Evolutionary conservation across 2,797 vertebrate species (phyloP), one percentile per base, ranked within the genome.

Genomic region (Macropodus opercularis): DNA sequence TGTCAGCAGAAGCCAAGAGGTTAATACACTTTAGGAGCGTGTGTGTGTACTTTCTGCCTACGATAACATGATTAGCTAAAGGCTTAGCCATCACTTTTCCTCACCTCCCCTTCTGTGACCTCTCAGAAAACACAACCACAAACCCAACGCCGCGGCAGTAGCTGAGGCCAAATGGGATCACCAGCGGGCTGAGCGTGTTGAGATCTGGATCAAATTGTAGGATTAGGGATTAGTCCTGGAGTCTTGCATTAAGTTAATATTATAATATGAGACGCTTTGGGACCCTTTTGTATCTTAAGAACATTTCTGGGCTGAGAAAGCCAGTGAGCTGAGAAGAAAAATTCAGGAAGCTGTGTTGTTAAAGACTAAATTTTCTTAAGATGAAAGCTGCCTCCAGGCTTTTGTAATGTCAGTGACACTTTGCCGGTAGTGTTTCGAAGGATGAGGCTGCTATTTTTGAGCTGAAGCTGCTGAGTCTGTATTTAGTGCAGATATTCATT

Each of bases 11-110:
- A 78, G 81, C 73, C 76, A 67, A 73, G 44, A 85, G 83, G 85
- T 81, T 87, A 86, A 87, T 77, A 58, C 75, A 78, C 83, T 81
- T 51, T 79, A 44, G 43, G 50, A 17, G 10, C 60, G 32, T 65
- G 76, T 50, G 4, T 32, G 50, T 21, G 57, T 11, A 42, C 57
- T 62, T 75, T 70, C 73, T 66, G 67, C 78, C 67, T 56, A 63
- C 57, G 9, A 60, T 87, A 85, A 87, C 84, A 54, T 17, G 78
- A 90, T 88, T 82, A 88, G 74, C 71, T 32, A 9, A 65, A 73
- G 68, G 77, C 88, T 87, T 79, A 80, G 79, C 84, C 79, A 78
- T 84, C 83, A 77, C 69, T 82, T 85, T 77, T 56, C 14, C 43
- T 66, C 55, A 6, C 68, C 62, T 48, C 44, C 61, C 49, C 39